A percentile compares a stretch with the other conserved stretches of the same genome.
Evolutionary conservation across 2,888 invertebrate species (phyloP).

Genomic region (Platynereis dumerilii): DNA sequence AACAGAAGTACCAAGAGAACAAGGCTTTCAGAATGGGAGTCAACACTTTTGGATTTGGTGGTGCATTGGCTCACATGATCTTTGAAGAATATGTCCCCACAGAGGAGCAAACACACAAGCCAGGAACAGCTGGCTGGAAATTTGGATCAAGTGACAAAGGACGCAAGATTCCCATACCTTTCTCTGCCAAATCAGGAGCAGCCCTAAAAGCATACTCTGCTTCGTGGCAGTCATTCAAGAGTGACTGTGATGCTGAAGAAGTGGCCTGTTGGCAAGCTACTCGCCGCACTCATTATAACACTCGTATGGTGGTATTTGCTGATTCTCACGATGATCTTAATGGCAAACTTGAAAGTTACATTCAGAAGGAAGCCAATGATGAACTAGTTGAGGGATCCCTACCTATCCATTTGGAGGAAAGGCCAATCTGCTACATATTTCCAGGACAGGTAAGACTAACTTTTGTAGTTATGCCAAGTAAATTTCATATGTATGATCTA

Average conservation of each 20-base stretch:
- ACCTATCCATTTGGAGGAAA: conserved; percentile 6
- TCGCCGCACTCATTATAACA: conserved; percentile 21
- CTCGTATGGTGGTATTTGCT: conserved; percentile 24
- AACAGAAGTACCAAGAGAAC: conserved; percentile 18
- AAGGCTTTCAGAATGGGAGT: conserved; percentile 27
- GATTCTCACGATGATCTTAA: conserved; percentile 21
- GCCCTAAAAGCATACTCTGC: conserved; percentile 22
- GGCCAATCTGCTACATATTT: conserved; percentile 30
- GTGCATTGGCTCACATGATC: conserved; percentile 30
- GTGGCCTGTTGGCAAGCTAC: conserved; percentile 26
- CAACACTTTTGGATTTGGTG: conserved; percentile 31
- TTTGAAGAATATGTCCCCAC: conserved; percentile 28
- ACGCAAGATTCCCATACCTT: conserved; percentile 11
- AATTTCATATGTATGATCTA: too few relatives aligned
- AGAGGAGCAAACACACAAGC: not conserved
- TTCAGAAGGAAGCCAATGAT: conserved; percentile 15
- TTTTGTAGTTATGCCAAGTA: conserved; percentile 9
- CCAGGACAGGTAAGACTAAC: conserved; percentile 23
- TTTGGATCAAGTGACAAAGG: conserved; percentile 24
- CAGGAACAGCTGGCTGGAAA: conserved; percentile 25
- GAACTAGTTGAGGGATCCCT: conserved; percentile 20
- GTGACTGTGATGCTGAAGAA: conserved; percentile 26
- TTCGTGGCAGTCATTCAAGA: conserved; percentile 23
- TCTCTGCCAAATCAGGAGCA: conserved; percentile 29
- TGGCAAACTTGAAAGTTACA: conserved; percentile 15